These are phyloP conservation scores for Lucilia cuprina DNA, from an alignment of 1,140 invertebrate genomes.

Conservation along the genomic window DNA sequence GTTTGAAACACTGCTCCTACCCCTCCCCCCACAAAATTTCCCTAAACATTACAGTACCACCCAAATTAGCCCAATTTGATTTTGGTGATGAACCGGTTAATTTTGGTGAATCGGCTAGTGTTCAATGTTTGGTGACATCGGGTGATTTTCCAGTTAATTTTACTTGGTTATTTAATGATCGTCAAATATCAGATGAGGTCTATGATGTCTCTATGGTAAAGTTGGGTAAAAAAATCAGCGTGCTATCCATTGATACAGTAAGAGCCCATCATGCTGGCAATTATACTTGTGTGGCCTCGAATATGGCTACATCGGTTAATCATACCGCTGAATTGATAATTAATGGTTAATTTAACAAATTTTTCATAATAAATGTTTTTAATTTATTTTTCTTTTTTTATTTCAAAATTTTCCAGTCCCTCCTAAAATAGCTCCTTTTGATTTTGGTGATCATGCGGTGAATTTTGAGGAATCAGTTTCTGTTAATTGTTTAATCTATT, in stretches of 20 bases:
- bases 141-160: constrained; percentile 80
- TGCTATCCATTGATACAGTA: constrained; percentile 62
- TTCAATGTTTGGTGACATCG: constrained; percentile 76
- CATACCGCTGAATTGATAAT: constrained; percentile 73
- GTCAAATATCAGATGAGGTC: constrained; percentile 67
- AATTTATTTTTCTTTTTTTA: not conserved
- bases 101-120: constrained; percentile 74
- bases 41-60: constrained; percentile 65
- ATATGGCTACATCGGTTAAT: constrained; percentile 73
- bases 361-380: constrained; percentile 58
- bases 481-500: constrained; percentile 71
- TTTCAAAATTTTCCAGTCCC: constrained; percentile 66
- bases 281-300: constrained; percentile 79
- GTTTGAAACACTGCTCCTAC: no score
- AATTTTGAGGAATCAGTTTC: constrained; percentile 71
- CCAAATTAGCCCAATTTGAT: constrained; percentile 73
- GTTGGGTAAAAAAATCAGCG: constrained; percentile 52
- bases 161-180: constrained; percentile 65
- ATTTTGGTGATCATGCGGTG: constrained; percentile 69
- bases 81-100: constrained; percentile 72
- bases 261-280: constrained; percentile 72
- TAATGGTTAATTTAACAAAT: constrained; percentile 66
- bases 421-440: constrained; percentile 76
- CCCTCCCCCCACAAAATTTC: not conserved
- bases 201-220: constrained; percentile 61